Evolutionary conservation across 1,140 invertebrate genomes (phyloP).

Genomic region (Drosophila mayri): DNA sequence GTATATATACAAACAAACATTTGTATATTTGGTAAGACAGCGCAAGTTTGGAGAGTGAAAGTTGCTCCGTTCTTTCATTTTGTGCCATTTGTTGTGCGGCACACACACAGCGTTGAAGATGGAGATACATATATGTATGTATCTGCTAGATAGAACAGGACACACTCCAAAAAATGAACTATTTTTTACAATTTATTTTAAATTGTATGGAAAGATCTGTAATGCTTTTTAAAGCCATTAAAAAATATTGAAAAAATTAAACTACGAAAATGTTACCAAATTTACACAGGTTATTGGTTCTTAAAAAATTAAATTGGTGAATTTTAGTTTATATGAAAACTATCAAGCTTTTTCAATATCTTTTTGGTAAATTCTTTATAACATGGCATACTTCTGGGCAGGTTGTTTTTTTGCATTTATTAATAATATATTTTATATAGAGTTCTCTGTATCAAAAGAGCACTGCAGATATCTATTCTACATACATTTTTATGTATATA

Average conservation of each 20-base stretch:
- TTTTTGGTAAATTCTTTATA: not conserved
- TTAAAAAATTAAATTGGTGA: too few relatives aligned
- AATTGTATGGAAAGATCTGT: not conserved
- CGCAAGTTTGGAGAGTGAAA: slow-evolving; percentile 77
- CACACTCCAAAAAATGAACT: not conserved
- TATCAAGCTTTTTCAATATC: too few relatives aligned
- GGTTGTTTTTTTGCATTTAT: too few relatives aligned
- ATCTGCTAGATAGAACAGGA: slow-evolving; percentile 10
- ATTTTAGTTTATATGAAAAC: too few relatives aligned
- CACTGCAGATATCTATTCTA: too few relatives aligned
- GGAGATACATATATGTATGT: slow-evolving; percentile 36
- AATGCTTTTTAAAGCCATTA: not conserved
- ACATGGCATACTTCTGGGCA: not conserved
- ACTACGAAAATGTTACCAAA: too few relatives aligned
- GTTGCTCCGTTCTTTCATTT: slow-evolving; percentile 50
- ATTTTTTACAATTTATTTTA: not conserved
- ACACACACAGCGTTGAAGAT: slow-evolving; percentile 6
- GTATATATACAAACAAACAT: not conserved
- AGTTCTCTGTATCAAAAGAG: slow-evolving; percentile 3
- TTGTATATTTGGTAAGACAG: slow-evolving; percentile 37
- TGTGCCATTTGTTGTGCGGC: slow-evolving; percentile 29
- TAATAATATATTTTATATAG: not conserved
- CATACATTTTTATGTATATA: slow-evolving; percentile 4
- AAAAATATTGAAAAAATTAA: not conserved
- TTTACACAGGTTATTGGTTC: too few relatives aligned